phyloP scores from a whole-genome alignment of 2,797 vertebrate species.

The Hoplostethus atlanticus region DNA sequence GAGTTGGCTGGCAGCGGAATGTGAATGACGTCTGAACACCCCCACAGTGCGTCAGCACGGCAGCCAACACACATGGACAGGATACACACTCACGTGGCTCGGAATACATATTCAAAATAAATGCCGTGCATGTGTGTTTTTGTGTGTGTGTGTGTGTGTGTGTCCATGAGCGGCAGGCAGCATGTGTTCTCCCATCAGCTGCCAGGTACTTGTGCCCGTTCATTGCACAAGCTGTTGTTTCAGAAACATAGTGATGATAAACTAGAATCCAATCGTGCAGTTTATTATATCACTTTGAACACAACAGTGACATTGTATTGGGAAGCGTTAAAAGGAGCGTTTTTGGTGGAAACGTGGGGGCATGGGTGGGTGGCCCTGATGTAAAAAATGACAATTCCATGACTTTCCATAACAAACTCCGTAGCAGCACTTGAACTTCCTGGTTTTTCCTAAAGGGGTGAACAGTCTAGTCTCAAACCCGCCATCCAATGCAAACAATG shows the following conservation, averaged over 20 bases:
- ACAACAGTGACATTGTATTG: conserved; percentile 3
- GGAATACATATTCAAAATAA: conserved; percentile 7
- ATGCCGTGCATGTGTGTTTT: background rate
- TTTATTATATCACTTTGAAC: background rate
- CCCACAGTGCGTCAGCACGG: conserved; percentile 35
- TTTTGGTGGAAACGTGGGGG: too few relatives aligned
- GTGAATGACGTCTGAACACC: conserved; percentile 55
- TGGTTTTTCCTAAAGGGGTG: too few relatives aligned
- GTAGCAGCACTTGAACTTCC: too few relatives aligned
- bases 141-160: background rate
- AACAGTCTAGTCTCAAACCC: too few relatives aligned
- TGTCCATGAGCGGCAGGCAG: background rate
- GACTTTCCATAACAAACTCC: too few relatives aligned
- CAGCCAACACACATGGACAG: background rate
- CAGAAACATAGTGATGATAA: conserved; percentile 22
- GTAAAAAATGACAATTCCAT: too few relatives aligned
- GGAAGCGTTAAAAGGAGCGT: background rate
- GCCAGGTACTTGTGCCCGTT: background rate
- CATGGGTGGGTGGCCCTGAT: too few relatives aligned
- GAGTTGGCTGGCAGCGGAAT: conserved; percentile 47
- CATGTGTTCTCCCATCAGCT: conserved; percentile 2
- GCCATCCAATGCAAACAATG: too few relatives aligned
- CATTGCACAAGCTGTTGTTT: conserved; percentile 18
- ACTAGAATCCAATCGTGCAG: conserved; percentile 11
- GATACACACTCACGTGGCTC: conserved; percentile 1